Percentiles rank a stretch among this genome's conserved stretches.
Evolutionary conservation across 2,888 invertebrate genomes (phyloP).

Genomic region (Thecophora atra): DNA sequence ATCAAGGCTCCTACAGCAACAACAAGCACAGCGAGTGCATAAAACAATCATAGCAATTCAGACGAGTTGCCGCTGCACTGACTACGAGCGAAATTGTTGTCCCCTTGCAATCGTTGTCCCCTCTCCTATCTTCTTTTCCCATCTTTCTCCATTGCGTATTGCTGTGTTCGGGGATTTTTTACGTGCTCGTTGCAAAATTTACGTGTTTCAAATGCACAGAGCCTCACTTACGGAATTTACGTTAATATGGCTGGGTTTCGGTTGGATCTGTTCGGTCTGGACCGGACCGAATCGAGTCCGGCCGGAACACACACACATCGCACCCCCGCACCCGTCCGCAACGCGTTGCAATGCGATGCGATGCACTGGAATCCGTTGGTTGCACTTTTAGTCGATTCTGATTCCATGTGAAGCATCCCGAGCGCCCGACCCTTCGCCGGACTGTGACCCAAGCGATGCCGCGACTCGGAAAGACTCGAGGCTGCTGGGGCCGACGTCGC

Average conservation of each 20-base stretch:
- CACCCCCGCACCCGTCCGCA: conserved; percentile 15
- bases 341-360: conserved; percentile 6
- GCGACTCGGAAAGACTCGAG: not conserved
- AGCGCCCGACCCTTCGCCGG: not conserved
- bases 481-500: not conserved
- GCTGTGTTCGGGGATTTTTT: conserved; percentile 16
- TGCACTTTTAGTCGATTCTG: conserved; percentile 33
- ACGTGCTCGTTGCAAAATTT: conserved; percentile 30
- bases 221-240: conserved; percentile 30
- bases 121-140: not conserved
- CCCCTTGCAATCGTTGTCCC: not conserved
- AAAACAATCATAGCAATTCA: conserved; percentile 30
- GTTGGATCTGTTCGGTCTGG: not conserved
- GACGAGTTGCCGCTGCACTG: conserved; percentile 4
- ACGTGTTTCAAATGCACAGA: conserved; percentile 33
- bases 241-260: conserved; percentile 4
- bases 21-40: not conserved
- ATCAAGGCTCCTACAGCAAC: not conserved
- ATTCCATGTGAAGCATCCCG: conserved; percentile 17
- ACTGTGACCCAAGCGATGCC: not conserved
- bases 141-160: not conserved
- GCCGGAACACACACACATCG: not conserved
- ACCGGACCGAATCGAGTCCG: not conserved
- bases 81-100: not conserved
- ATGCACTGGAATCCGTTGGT: conserved; percentile 33